Conservation (phyloP, 2,888 invertebrate species). For the Drosophila nigricruria region DNA sequence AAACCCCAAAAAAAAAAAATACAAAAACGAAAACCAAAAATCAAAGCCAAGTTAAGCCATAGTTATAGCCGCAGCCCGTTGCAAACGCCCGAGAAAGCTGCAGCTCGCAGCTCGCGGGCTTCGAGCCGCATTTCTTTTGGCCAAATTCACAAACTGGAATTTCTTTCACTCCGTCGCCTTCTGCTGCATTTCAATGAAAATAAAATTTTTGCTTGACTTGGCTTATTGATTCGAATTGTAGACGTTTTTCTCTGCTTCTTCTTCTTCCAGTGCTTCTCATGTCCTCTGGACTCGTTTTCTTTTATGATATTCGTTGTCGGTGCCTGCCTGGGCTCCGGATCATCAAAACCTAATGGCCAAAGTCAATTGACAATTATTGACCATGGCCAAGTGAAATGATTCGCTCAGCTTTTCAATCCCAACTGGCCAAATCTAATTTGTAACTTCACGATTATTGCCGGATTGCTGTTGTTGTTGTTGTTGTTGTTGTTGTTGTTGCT, state of each 20-base stretch:
- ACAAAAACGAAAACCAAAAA: constrained; percentile 48
- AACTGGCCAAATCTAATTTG: constrained; percentile 63
- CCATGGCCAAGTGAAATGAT: constrained; percentile 76
- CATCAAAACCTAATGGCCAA: constrained; percentile 74
- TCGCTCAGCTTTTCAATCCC: constrained; percentile 60
- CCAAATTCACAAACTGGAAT: constrained; percentile 67
- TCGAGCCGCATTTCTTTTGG: constrained; percentile 67
- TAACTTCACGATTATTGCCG: constrained; percentile 58
- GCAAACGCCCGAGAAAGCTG: constrained; percentile 72
- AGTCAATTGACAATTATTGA: constrained; percentile 83
- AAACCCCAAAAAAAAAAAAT: constrained; percentile 52
- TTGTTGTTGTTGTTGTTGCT: constrained; percentile 2
- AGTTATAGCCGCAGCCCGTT: constrained; percentile 35
- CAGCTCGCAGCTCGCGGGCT: constrained; percentile 31
- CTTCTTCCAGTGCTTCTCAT: constrained; percentile 5
- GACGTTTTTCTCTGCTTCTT: constrained; percentile 46
- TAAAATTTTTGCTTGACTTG: constrained; percentile 56
- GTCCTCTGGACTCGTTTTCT: constrained; percentile 27
- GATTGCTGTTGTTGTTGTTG: constrained; percentile 16
- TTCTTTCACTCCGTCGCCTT: constrained; percentile 72
- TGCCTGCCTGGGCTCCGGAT: constrained; percentile 23
- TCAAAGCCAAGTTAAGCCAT: constrained; percentile 60
- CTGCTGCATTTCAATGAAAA: constrained; percentile 74
- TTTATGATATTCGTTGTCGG: constrained; percentile 8
- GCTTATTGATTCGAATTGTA: constrained; percentile 70